Percentiles rank a stretch among this genome's conserved stretches.
These are phyloP conservation scores for Hozukius guyotensis DNA, from an alignment of 2,797 vertebrate species.

Conservation along the genomic window DNA sequence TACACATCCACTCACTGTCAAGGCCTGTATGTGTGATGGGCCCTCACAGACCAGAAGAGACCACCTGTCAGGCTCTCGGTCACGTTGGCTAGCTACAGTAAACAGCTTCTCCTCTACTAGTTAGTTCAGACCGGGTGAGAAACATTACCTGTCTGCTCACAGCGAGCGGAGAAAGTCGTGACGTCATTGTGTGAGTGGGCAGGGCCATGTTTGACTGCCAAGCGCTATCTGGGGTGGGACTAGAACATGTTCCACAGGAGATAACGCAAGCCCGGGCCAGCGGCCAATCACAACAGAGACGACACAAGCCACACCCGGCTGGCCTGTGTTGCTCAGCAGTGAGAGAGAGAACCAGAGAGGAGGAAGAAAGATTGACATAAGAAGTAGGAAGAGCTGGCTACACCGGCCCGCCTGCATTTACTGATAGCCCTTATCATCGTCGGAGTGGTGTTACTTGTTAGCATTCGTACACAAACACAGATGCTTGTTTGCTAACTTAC, in stretches of 20 bases:
- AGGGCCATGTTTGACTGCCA: conserved; percentile 83
- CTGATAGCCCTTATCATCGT: conserved; percentile 84
- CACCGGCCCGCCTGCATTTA: conserved; percentile 64
- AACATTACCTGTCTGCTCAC: conserved; percentile 71
- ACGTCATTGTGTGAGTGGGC: conserved; percentile 80
- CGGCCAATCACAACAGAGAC: conserved; percentile 80
- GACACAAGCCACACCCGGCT: conserved; percentile 69
- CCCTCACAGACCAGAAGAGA: conserved; percentile 30
- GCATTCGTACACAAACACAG: conserved; percentile 41
- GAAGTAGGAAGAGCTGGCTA: conserved; percentile 33
- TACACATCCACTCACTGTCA: conserved; percentile 6
- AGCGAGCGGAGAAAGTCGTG: conserved; percentile 54
- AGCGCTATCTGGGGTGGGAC: conserved; percentile 89
- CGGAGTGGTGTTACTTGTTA: conserved; percentile 32
- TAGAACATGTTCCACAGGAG: conserved; percentile 85
- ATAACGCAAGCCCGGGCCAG: conserved; percentile 81
- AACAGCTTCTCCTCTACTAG: conserved; percentile 19
- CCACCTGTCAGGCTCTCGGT: conserved; percentile 7
- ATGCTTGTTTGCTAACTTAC: conserved; percentile 29
- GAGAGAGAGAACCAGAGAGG: conserved; percentile 22
- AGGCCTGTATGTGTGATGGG: not conserved
- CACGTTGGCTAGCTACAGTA: conserved; percentile 16
- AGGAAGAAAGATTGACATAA: conserved; percentile 65
- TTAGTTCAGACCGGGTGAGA: conserved; percentile 30
- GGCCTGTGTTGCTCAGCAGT: conserved; percentile 36